Percentiles rank a stretch among this genome's conserved stretches.
phyloP scores from a whole-genome alignment of 2,888 invertebrate species.

The Tiphia femorata region DNA sequence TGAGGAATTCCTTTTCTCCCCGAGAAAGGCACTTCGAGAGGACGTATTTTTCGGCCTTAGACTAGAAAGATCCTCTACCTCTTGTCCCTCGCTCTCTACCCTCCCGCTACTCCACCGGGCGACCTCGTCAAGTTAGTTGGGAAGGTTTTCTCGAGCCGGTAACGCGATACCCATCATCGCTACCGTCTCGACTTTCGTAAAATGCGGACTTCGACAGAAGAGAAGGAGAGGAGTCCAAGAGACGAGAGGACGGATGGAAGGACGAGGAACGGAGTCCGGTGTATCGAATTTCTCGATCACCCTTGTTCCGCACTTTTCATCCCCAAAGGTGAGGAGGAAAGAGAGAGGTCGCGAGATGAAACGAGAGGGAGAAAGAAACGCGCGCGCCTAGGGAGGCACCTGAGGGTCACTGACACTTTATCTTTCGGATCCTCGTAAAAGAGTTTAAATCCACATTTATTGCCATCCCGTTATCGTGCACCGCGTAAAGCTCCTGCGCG shows the following conservation, averaged over 20 bases:
- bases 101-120: not conserved
- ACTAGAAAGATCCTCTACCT: not conserved
- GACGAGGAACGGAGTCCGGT: not conserved
- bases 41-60: too few relatives aligned
- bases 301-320: not conserved
- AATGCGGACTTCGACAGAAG: not conserved
- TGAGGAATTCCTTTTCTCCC: too few relatives aligned
- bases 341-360: not conserved
- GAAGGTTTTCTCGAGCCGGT: slow-evolving; percentile 11
- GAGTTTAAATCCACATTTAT: slow-evolving; percentile 48
- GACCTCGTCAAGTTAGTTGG: too few relatives aligned
- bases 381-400: too few relatives aligned
- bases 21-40: too few relatives aligned
- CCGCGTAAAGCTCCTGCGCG: slow-evolving; percentile 5
- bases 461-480: slow-evolving; percentile 37
- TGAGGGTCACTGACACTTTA: slow-evolving; percentile 29
- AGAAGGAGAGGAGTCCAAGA: not conserved
- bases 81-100: not conserved
- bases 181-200: slow-evolving; percentile 18
- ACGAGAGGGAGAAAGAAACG: not conserved
- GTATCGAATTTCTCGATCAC: slow-evolving; percentile 14
- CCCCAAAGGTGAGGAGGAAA: not conserved
- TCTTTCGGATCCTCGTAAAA: slow-evolving; percentile 44
- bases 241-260: not conserved
- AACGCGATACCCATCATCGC: slow-evolving; percentile 26